phyloP scores from a whole-genome alignment of 2,113 vertebrate genomes.

The Cromileptes altivelis region DNA sequence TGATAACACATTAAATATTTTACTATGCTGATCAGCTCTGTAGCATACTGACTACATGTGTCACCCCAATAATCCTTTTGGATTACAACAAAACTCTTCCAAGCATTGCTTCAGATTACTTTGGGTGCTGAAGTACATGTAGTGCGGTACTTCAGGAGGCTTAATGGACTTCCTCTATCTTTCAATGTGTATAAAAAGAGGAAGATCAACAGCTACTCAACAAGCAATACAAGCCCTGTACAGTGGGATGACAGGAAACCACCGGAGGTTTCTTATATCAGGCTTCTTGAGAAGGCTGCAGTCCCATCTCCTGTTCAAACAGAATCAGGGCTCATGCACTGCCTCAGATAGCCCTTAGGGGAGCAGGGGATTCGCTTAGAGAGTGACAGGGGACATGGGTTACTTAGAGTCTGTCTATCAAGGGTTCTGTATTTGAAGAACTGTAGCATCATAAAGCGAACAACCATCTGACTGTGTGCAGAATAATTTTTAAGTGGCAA shows the following conservation, averaged over 20 bases:
- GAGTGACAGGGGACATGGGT: constrained; percentile 7
- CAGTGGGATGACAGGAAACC: neutral
- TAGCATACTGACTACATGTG: neutral
- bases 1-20: neutral
- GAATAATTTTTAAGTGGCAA: neutral
- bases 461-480: neutral
- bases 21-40: neutral
- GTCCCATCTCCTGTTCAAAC: neutral
- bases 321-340: neutral
- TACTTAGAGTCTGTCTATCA: neutral
- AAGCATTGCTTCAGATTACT: neutral
- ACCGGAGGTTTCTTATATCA: neutral
- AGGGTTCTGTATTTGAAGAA: constrained; percentile 7
- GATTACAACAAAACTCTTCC: neutral
- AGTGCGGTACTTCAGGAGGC: neutral
- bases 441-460: constrained; percentile 11
- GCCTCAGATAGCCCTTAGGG: neutral
- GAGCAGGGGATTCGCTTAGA: neutral
- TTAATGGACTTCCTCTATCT: neutral
- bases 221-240: neutral
- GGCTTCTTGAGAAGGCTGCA: neutral
- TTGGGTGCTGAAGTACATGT: neutral
- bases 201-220: neutral
- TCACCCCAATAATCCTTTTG: neutral
- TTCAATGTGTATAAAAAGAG: neutral